Conservation (phyloP, 1,140 invertebrate species). For the Caenorhabditis latens region DNA sequence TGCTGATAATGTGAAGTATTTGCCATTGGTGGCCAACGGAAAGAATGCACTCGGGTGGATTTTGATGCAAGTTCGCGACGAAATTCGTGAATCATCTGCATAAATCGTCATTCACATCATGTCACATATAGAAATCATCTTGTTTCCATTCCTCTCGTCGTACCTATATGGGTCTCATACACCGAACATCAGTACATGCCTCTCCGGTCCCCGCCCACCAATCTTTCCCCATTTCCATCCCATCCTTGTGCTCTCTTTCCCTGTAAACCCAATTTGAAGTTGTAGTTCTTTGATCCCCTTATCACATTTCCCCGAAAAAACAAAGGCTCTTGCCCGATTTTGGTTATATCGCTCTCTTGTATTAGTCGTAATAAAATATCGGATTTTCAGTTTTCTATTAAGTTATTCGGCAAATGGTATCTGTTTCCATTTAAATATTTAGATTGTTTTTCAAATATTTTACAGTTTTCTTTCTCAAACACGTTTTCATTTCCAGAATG, state of each 20-base stretch:
- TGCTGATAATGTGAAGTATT: neutral
- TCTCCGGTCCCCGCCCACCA: too few relatives aligned
- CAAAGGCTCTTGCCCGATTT: too few relatives aligned
- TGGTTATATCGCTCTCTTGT: too few relatives aligned
- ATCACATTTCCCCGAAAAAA: too few relatives aligned
- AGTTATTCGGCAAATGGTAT: too few relatives aligned
- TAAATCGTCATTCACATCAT: neutral
- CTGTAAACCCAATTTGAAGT: too few relatives aligned
- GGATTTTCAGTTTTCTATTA: too few relatives aligned
- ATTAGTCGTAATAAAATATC: too few relatives aligned
- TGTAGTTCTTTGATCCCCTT: too few relatives aligned
- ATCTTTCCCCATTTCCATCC: too few relatives aligned
- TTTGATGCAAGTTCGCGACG: conserved; percentile 45
- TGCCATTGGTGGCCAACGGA: conserved; percentile 47
- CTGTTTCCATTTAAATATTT: neutral
- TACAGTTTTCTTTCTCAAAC: neutral
- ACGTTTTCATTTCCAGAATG: neutral
- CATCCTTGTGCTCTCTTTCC: too few relatives aligned
- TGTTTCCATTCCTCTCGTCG: neutral
- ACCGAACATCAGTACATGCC: too few relatives aligned
- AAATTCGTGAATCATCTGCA: neutral
- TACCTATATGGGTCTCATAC: neutral
- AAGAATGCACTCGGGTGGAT: conserved; percentile 39
- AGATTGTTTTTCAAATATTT: neutral
- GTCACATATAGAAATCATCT: neutral